Evolutionary conservation across 1,140 invertebrate genomes (phyloP), one percentile per base, ranked within the genome.

Genomic region (Leptinotarsa defecta): DNA sequence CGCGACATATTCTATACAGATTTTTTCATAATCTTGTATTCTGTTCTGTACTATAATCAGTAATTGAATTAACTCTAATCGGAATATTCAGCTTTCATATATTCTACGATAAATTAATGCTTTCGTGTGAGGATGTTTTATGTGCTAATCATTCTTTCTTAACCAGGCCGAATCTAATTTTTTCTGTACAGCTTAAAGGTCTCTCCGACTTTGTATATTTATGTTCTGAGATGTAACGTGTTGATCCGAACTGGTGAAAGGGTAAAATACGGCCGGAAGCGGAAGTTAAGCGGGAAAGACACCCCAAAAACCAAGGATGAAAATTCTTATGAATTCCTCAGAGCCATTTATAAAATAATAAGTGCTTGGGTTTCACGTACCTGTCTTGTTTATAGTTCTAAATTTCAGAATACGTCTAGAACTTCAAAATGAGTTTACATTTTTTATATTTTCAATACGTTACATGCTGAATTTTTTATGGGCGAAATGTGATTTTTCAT

Each of bases 261-360:
- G 76, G 74, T 75, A 70, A 78, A 78, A 78, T 78, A 78, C 75
- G 64, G 61, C 76, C 76, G 76, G 76, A 78, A 78, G 17, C 74
- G 76, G 76, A 75, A 75, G 76, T 75, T 67, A 64, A 63, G 49
- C 52, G 64, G 74, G 76, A 64, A 52, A 73, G 74, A 72, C 34
- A 61, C 73, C 76, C 76, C 70, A 75, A 78, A 77, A 78, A 75
- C 70, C 74, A 61, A 71, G 75, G 43, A 71, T 34, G 73, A 34
- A 68, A 74, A 68, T 73, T 74, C 64, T 74, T 74, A 68, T 69
- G 63, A 73, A 73, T 73, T 73, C 19, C 71, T 73, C 27, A 20
- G 52, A 72, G 43, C 71, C 19, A 65, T 73, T 73, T 65, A 73
- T 48, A 19, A 71, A 71, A 57, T 71, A 71, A 71, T 71, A 57